A percentile compares a stretch with the other conserved stretches of the same genome.
Conservation (phyloP, 2,797 vertebrate genomes). For the Molossus alvarezi region DNA sequence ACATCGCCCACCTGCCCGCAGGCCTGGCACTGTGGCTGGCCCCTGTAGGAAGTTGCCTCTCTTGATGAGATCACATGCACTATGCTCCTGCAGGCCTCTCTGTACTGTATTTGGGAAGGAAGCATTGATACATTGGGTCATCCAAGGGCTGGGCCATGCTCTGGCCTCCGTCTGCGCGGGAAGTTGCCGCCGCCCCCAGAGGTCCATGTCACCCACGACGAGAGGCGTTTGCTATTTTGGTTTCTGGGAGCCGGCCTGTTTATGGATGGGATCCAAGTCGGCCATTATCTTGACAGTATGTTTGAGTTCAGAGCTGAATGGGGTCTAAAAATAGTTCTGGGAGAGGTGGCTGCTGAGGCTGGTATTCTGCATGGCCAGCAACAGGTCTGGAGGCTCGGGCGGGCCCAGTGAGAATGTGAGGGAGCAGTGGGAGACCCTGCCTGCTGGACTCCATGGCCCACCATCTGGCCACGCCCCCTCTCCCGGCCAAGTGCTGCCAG, state of each 20-base stretch:
- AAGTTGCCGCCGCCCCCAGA: background rate
- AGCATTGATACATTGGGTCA: background rate
- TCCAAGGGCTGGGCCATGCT: background rate
- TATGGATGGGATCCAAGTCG: constrained; percentile 34
- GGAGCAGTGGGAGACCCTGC: rapidly evolving
- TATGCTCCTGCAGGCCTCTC: rapidly evolving
- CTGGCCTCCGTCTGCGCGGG: background rate
- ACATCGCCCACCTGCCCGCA: rapidly evolving
- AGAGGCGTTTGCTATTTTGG: background rate
- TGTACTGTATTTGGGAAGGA: constrained; percentile 57
- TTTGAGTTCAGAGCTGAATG: constrained; percentile 49
- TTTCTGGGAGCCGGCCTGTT: background rate
- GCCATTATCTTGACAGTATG: constrained; percentile 55
- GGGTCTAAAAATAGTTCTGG: constrained; percentile 41
- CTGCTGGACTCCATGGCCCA: rapidly evolving
- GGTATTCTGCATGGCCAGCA: rapidly evolving
- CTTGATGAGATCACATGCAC: rapidly evolving
- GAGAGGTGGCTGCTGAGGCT: background rate
- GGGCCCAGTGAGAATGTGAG: background rate
- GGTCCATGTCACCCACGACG: background rate
- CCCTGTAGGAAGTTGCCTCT: background rate
- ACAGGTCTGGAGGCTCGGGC: background rate
- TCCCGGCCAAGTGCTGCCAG: background rate
- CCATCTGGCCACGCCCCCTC: background rate
- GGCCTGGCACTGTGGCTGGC: rapidly evolving